Evolutionary conservation across 1,140 invertebrate genomes (phyloP), one percentile per base, ranked within the genome.

Genomic region (Leptestheria dahalacensis): DNA sequence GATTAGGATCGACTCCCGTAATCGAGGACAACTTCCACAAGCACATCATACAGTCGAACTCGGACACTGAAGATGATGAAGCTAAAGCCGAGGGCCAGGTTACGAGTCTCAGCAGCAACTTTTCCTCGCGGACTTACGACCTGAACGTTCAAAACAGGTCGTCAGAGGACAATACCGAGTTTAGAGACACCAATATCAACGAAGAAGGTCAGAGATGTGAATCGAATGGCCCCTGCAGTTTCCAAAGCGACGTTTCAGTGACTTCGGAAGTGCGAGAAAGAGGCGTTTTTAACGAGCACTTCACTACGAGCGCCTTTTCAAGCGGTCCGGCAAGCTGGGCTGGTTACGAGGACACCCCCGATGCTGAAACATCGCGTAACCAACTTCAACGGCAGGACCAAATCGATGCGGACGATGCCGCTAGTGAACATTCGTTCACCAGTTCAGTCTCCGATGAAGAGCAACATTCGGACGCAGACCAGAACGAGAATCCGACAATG

Each of bases 31-130:
- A 41, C 33, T 41, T 41, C 33, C 33, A 41, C 15, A 41, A 41
- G 15, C 33, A 41, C 33, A 41, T 41, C 15, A 41, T 41, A 9
- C 6, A 41, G 6, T 41, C 33, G 41, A 47, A 26, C 11, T 28
- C 55, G 51, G 33, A n/a, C n/a, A n/a, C n/a, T n/a, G 20, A 55
- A 23, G 20, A 48, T 15, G 63, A 64, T 21, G 53, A 54, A 41
- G 46, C 26, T 47, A 41, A 57, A 57, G 1, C 33, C 2, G 18
- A 11, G n/a, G n/a, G n/a, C n/a, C n/a, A n/a, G n/a, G n/a, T 1
- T 41, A 41, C 6, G 33, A 41, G 33, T 41, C 33, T 41, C 33
- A 9, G 6, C 6, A 41, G 33, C 33, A 41, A 41, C 33, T 41
- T 41, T 41, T 41, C 33, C 6, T 41, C 33, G 15, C 6, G 15